Conservation (phyloP, 2,888 invertebrate genomes). For the Stratiomys singularior region DNA sequence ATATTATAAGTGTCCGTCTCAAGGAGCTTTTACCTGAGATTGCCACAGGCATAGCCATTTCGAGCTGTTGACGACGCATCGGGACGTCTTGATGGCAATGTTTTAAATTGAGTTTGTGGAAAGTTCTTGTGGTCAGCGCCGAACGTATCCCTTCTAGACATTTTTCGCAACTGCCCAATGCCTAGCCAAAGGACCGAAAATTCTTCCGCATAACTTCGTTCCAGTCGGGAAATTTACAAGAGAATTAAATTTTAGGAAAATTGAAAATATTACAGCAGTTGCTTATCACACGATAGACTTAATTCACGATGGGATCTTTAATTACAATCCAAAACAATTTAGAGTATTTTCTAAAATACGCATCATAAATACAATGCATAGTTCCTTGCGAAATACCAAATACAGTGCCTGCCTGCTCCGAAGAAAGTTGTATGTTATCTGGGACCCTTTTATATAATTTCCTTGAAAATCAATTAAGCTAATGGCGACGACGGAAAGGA, state of each 20-base stretch:
- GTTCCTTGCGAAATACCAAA: background rate
- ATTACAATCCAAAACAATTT: background rate
- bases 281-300: too few species aligned
- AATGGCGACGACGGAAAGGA: constrained; percentile 49
- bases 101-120: background rate
- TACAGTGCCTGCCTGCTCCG: background rate
- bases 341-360: background rate
- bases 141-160: too few species aligned
- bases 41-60: background rate
- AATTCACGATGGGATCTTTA: too few species aligned
- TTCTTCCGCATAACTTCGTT: too few species aligned
- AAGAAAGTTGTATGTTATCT: background rate
- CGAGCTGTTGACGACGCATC: background rate
- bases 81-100: background rate
- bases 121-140: background rate
- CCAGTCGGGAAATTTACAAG: too few species aligned
- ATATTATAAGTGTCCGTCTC: background rate
- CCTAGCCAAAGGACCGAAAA: too few species aligned
- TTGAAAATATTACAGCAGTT: too few species aligned
- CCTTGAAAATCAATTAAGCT: constrained; percentile 51
- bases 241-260: too few species aligned
- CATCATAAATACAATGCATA: background rate
- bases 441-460: constrained; percentile 40
- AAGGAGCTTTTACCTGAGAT: background rate
- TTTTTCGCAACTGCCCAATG: too few species aligned